Percentiles rank a stretch among this genome's conserved stretches.
Evolutionary conservation across 2,888 invertebrate genomes (phyloP).

Genomic region (Chrysodeixis includens): DNA sequence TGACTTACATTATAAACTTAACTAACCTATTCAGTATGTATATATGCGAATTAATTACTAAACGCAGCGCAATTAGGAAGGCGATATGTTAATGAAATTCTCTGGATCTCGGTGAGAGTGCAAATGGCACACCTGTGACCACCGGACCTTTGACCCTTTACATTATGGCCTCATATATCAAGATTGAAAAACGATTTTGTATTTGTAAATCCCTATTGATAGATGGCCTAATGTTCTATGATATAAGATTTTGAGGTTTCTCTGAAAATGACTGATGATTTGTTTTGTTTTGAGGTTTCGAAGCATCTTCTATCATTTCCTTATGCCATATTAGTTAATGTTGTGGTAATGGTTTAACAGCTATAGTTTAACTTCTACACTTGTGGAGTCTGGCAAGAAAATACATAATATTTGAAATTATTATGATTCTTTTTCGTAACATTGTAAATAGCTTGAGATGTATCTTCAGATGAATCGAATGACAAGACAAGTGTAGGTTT

Average conservation of each 20-base stretch:
- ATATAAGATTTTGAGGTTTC: constrained; percentile 21
- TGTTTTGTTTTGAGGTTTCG: background rate
- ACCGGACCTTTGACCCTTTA: constrained; percentile 17
- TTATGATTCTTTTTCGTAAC: too few species aligned
- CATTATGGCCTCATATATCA: constrained; percentile 34
- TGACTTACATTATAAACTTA: background rate
- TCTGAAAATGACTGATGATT: too few species aligned
- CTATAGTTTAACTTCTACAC: too few species aligned
- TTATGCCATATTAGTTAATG: too few species aligned
- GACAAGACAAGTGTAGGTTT: too few species aligned
- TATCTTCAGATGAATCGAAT: too few species aligned
- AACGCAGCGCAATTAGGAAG: constrained; percentile 30
- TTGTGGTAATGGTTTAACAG: too few species aligned
- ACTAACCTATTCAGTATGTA: constrained; percentile 29
- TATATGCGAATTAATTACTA: constrained; percentile 51
- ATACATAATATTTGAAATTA: too few species aligned
- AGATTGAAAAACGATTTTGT: constrained; percentile 28
- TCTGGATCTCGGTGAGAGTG: constrained; percentile 19
- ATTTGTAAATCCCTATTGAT: constrained; percentile 15
- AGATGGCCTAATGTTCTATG: constrained; percentile 33
- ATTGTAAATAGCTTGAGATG: too few species aligned
- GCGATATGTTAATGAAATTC: constrained; percentile 59
- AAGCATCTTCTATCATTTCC: too few species aligned
- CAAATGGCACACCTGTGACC: constrained; percentile 13
- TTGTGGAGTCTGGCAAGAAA: too few species aligned